These are phyloP conservation scores for Scaptomyza caliginosa DNA, from an alignment of 2,888 invertebrate species.

Conservation along the genomic window DNA sequence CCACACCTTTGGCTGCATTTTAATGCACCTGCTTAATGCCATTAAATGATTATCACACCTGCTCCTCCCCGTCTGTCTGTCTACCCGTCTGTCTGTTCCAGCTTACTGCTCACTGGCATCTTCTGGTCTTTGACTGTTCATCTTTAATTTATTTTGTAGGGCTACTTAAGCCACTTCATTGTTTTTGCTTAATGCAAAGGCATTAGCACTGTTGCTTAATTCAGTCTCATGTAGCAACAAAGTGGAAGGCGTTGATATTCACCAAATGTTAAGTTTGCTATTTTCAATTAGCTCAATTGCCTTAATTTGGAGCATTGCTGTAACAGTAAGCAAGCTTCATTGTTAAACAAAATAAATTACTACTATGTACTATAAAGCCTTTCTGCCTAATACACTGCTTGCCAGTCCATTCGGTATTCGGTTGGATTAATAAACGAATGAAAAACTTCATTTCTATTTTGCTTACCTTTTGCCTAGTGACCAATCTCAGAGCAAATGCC, in stretches of 20 bases:
- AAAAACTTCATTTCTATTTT: background rate
- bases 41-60: conserved; percentile 79
- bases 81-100: background rate
- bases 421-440: background rate
- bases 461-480: background rate
- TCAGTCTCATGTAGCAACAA: conserved; percentile 10
- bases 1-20: conserved; percentile 57
- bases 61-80: conserved; percentile 3
- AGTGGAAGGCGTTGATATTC: background rate
- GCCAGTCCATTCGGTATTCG: background rate
- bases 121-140: conserved; percentile 26
- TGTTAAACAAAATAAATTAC: background rate
- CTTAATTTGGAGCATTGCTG: background rate
- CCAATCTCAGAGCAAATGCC: background rate
- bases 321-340: background rate
- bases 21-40: conserved; percentile 66
- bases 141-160: conserved; percentile 57
- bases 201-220: conserved; percentile 29
- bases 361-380: too few relatives aligned
- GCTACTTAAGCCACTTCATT: conserved; percentile 55
- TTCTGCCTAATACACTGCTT: too few relatives aligned
- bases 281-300: conserved; percentile 12
- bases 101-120: conserved; percentile 1
- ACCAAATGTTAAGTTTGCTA: background rate
- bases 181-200: conserved; percentile 28